phyloP scores from a whole-genome alignment of 2,113 vertebrate genomes.

The Leiothrix lutea region DNA sequence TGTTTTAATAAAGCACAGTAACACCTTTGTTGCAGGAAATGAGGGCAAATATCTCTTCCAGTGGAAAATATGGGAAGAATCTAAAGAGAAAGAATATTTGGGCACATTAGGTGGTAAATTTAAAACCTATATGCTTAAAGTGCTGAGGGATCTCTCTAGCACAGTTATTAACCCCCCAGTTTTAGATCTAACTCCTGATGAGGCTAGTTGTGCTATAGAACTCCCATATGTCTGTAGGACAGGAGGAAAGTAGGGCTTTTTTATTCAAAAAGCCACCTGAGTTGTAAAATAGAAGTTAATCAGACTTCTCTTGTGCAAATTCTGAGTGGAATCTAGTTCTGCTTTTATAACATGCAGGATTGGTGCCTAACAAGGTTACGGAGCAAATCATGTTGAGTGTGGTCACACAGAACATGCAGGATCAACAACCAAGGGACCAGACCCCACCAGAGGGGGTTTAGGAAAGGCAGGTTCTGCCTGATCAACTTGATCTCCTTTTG shows the following conservation, averaged over 20 bases:
- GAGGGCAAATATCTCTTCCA: slow-evolving; percentile 15
- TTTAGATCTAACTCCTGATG: neutral
- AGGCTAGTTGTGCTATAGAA: neutral
- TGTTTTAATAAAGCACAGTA: slow-evolving; percentile 9
- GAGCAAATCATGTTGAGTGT: neutral
- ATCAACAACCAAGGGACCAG: neutral
- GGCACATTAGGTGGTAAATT: neutral
- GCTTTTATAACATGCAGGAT: neutral
- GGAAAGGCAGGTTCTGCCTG: neutral
- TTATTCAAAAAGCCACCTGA: neutral
- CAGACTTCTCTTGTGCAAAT: neutral
- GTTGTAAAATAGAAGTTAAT: neutral
- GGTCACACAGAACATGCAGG: neutral
- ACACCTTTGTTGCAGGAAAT: slow-evolving; percentile 50
- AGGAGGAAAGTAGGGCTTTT: neutral
- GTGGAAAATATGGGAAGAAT: slow-evolving; percentile 43
- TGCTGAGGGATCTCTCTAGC: neutral
- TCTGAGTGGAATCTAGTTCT: neutral
- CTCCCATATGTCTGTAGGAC: neutral
- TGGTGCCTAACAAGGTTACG: neutral
- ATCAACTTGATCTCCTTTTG: neutral
- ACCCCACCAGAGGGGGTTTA: neutral
- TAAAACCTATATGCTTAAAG: neutral
- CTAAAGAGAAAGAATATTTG: neutral
- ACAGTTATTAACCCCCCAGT: rapidly evolving